These are phyloP conservation scores for Drosophila busckii DNA, from an alignment of 1,140 invertebrate species.

Conservation along the genomic window DNA sequence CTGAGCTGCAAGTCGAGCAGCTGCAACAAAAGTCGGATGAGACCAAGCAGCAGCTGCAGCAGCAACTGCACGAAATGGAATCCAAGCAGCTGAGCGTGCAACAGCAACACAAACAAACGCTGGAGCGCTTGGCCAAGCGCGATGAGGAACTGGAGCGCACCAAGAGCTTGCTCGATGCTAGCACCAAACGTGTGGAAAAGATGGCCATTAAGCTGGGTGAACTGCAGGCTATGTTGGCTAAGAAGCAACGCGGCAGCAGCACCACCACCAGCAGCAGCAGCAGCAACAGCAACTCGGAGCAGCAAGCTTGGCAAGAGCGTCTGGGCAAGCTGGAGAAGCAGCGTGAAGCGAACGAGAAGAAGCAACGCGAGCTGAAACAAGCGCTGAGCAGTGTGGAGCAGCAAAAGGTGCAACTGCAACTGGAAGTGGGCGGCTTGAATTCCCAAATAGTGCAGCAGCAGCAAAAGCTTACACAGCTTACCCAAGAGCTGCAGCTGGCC, in stretches of 20 bases:
- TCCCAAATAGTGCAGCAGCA: constrained; percentile 22
- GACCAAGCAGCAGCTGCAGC: neutral
- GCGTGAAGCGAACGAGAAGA: constrained; percentile 7
- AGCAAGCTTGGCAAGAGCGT: constrained; percentile 5
- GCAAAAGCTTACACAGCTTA: neutral
- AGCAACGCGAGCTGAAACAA: neutral
- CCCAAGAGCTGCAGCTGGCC: neutral
- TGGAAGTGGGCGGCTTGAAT: constrained; percentile 48
- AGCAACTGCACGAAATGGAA: neutral
- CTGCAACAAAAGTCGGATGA: neutral
- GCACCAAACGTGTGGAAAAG: constrained; percentile 40
- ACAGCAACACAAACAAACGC: constrained; percentile 5
- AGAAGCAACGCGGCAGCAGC: constrained; percentile 37
- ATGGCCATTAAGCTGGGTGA: constrained; percentile 36
- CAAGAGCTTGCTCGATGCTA: constrained; percentile 16
- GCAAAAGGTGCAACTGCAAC: constrained; percentile 29
- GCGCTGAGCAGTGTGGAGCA: constrained; percentile 10
- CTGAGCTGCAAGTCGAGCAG: neutral
- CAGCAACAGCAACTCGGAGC: constrained; percentile 5
- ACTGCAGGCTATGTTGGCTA: constrained; percentile 22
- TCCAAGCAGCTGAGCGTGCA: constrained; percentile 1
- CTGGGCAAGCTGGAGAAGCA: constrained; percentile 9
- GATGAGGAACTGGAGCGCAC: constrained; percentile 9
- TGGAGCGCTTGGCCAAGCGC: neutral
- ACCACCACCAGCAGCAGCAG: constrained; percentile 12